These are phyloP conservation scores for Corythornis cristatus DNA, from an alignment of 2,113 vertebrate species.

Conservation along the genomic window DNA sequence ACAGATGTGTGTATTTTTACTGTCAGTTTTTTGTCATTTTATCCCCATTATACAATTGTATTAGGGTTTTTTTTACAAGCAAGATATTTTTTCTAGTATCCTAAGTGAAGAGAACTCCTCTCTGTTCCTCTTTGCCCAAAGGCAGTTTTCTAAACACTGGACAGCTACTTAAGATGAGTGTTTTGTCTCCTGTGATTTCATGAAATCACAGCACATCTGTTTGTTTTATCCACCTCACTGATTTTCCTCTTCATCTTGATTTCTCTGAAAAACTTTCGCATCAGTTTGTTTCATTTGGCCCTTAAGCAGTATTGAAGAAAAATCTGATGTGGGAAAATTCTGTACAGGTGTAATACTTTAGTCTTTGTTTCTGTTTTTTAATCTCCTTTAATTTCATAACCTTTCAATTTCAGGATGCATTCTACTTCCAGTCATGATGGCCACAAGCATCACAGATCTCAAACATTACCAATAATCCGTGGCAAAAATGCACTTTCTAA, in stretches of 20 bases:
- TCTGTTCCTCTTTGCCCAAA: background rate
- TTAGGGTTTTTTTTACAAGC: background rate
- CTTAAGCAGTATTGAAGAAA: background rate
- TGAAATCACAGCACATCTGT: background rate
- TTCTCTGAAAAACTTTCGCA: background rate
- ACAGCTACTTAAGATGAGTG: background rate
- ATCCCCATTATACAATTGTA: background rate
- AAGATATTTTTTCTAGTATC: background rate
- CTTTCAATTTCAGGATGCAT: slow-evolving; percentile 84
- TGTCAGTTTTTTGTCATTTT: background rate
- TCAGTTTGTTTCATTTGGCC: background rate
- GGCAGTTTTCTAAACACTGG: background rate
- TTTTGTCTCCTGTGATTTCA: background rate
- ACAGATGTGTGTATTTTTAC: rapidly evolving
- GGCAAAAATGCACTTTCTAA: slow-evolving; percentile 95
- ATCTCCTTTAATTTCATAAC: background rate
- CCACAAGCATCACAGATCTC: slow-evolving; percentile 92
- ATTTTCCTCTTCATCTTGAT: background rate
- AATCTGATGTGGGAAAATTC: background rate
- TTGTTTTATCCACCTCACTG: background rate
- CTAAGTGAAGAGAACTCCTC: background rate
- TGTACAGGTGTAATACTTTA: background rate
- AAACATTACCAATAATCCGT: slow-evolving; percentile 96
- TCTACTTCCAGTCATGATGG: slow-evolving; percentile 87
- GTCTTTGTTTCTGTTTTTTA: background rate